These are phyloP conservation scores for Gymnodraco acuticeps DNA, from an alignment of 2,797 vertebrate species.

Conservation along the genomic window DNA sequence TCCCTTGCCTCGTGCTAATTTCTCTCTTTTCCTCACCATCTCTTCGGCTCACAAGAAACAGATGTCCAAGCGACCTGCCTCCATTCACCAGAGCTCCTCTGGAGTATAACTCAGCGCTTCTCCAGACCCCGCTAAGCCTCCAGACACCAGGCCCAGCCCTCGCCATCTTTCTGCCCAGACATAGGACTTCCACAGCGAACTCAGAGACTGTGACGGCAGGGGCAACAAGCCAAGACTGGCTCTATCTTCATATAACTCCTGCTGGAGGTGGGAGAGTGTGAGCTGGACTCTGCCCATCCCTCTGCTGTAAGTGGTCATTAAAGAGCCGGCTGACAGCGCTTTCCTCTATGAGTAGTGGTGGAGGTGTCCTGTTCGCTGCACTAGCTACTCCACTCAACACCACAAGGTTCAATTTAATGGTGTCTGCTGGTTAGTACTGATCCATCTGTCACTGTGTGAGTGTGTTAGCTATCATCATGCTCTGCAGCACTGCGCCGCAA, in stretches of 20 bases:
- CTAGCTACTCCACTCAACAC: constrained; percentile 71
- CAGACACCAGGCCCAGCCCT: constrained; percentile 69
- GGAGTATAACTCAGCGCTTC: constrained; percentile 74
- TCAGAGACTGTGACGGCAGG: constrained; percentile 64
- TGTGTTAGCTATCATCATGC: constrained; percentile 65
- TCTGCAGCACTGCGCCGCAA: constrained; percentile 46
- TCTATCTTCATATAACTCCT: constrained; percentile 74
- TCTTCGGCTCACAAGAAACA: constrained; percentile 73
- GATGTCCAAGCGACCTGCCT: constrained; percentile 79
- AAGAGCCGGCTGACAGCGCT: constrained; percentile 75
- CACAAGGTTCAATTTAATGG: constrained; percentile 74
- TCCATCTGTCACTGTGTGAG: constrained; percentile 74
- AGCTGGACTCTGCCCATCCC: constrained; percentile 73
- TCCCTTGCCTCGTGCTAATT: constrained; percentile 46
- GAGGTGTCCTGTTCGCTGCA: constrained; percentile 74
- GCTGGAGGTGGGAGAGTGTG: constrained; percentile 69
- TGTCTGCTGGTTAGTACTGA: constrained; percentile 76
- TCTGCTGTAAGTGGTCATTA: constrained; percentile 84
- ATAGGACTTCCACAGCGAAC: constrained; percentile 58
- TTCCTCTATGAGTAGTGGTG: constrained; percentile 71
- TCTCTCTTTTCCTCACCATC: constrained; percentile 27
- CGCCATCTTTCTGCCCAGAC: constrained; percentile 71
- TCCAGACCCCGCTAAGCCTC: constrained; percentile 66
- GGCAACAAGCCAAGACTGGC: constrained; percentile 76
- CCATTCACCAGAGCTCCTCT: constrained; percentile 76